These are phyloP conservation scores for Limnephilus marmoratus DNA, from an alignment of 2,888 invertebrate species.

Conservation along the genomic window DNA sequence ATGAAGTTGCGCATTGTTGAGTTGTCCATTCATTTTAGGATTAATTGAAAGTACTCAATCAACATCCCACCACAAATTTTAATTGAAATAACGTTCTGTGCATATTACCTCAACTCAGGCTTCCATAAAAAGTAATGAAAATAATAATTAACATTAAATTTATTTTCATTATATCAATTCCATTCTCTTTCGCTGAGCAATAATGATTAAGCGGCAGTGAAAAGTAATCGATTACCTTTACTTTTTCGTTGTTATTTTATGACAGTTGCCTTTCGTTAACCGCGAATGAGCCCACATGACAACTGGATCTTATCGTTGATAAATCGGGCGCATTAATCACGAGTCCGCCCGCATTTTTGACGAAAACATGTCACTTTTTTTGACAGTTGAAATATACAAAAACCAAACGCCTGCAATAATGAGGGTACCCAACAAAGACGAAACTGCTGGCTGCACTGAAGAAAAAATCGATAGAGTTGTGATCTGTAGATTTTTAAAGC, in stretches of 20 bases:
- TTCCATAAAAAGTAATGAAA: background rate
- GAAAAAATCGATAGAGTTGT: background rate
- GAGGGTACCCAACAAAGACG: background rate
- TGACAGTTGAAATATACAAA: conserved; percentile 16
- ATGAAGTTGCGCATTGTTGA: too few relatives aligned
- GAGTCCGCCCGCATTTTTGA: conserved; percentile 18
- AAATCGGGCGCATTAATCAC: conserved; percentile 12
- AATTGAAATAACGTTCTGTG: background rate
- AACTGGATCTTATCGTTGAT: conserved; percentile 25
- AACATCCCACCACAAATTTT: background rate
- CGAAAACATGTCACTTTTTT: conserved; percentile 26
- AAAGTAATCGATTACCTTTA: background rate
- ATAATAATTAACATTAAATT: background rate
- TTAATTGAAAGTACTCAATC: background rate
- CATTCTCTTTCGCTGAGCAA: background rate
- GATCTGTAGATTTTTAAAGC: too few relatives aligned
- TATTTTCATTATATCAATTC: background rate
- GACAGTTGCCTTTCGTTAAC: background rate
- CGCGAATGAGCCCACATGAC: background rate
- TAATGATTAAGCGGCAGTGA: background rate
- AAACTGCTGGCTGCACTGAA: background rate
- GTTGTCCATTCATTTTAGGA: too few relatives aligned
- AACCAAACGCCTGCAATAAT: background rate
- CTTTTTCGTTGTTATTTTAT: background rate
- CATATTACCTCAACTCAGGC: background rate